These are phyloP conservation scores for Eupithecia exiguata DNA, from an alignment of 2,888 invertebrate species.

Conservation along the genomic window DNA sequence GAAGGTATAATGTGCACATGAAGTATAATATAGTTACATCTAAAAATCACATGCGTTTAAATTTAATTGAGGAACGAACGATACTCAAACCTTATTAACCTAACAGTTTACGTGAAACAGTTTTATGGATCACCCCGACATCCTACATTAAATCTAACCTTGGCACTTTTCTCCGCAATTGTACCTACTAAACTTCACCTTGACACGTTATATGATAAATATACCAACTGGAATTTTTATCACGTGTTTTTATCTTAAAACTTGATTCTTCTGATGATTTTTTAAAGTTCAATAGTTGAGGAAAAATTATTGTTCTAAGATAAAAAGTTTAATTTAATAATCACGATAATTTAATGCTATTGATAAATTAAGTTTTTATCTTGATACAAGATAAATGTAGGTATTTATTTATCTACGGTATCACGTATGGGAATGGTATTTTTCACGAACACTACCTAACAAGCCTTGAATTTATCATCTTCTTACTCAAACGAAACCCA, in stretches of 20 bases:
- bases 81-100: not conserved
- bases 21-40: not conserved
- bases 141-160: conserved; percentile 3
- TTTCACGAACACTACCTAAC: too few relatives aligned
- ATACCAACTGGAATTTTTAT: not conserved
- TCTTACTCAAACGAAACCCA: not conserved
- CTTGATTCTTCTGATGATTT: not conserved
- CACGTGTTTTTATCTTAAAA: not conserved
- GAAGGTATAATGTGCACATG: not conserved
- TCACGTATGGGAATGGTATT: too few relatives aligned
- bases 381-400: not conserved
- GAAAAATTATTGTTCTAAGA: not conserved
- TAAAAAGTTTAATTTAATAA: not conserved
- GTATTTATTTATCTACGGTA: not conserved
- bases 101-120: not conserved
- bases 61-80: not conserved
- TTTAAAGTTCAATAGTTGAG: not conserved
- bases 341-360: not conserved
- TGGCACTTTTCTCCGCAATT: not conserved
- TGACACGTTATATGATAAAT: conserved; percentile 15
- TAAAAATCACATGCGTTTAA: not conserved
- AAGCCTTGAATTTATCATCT: too few relatives aligned
- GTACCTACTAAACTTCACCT: not conserved
- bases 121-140: not conserved
- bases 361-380: not conserved